Conservation (phyloP, 1,140 invertebrate species). For the Brachionus asplanchnoidis region DNA sequence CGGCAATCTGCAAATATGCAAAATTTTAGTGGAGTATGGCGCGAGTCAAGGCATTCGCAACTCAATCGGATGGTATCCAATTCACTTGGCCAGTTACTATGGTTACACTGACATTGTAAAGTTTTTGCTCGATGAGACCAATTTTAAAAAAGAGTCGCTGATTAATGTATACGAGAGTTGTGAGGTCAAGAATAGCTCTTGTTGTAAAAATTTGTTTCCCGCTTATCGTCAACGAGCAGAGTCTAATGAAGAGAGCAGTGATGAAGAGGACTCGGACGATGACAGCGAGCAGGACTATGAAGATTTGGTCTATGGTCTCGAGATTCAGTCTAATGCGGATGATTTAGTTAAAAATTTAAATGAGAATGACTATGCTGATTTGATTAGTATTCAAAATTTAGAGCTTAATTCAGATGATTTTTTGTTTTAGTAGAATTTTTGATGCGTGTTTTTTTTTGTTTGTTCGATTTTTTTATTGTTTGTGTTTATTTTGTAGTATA, state of each 20-base stretch:
- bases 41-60: background rate
- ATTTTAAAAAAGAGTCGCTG: slow-evolving; percentile 31
- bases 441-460: background rate
- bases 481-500: background rate
- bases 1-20: background rate
- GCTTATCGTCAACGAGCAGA: background rate
- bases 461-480: background rate
- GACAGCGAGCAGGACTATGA: background rate
- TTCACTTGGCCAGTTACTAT: slow-evolving; percentile 14
- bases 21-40: slow-evolving; percentile 16
- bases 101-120: slow-evolving; percentile 13
- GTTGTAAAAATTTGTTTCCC: background rate
- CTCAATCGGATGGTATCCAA: slow-evolving; percentile 14
- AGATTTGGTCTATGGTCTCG: background rate
- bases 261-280: background rate
- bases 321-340: background rate
- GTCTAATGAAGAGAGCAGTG: background rate
- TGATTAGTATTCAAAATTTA: slow-evolving; percentile 20
- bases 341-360: slow-evolving; percentile 9
- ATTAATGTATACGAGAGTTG: background rate
- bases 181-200: background rate
- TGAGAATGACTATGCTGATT: background rate
- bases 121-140: background rate
- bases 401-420: slow-evolving; percentile 16
- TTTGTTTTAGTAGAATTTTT: background rate